phyloP scores from a whole-genome alignment of 2,113 vertebrate species.

The Aphelocoma coerulescens region DNA sequence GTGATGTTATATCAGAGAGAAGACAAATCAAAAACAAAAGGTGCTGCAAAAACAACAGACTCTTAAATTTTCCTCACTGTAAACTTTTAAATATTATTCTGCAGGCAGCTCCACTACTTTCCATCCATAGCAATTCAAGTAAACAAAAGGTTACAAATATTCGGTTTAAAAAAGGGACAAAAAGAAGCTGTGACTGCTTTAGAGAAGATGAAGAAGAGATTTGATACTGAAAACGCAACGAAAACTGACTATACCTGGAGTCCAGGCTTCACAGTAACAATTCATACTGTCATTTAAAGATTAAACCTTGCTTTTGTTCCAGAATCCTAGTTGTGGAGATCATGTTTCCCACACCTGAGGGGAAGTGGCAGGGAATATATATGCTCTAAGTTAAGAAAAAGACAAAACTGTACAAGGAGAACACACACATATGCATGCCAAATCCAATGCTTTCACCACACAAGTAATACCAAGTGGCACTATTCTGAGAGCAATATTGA shows the following conservation, averaged over 20 bases:
- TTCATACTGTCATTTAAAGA: not conserved
- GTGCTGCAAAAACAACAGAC: not conserved
- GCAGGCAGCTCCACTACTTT: not conserved
- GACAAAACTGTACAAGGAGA: not conserved
- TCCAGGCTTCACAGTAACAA: not conserved
- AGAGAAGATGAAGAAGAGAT: not conserved
- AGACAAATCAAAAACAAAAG: not conserved
- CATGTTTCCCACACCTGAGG: not conserved
- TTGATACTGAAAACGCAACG: not conserved
- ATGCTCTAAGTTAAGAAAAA: not conserved
- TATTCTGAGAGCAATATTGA: not conserved
- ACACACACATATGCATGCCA: not conserved
- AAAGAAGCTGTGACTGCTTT: not conserved
- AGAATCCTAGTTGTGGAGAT: not conserved
- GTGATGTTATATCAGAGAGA: not conserved
- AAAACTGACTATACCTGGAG: not conserved
- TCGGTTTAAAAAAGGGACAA: not conserved
- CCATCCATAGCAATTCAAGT: not conserved
- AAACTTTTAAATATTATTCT: not conserved
- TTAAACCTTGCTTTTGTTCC: not conserved
- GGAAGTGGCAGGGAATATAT: not conserved
- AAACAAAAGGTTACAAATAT: not conserved
- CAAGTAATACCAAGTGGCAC: not conserved
- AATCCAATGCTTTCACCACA: not conserved
- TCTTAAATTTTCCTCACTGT: not conserved